Conservation (phyloP, 2,113 vertebrate species). For the Narcine bancroftii region DNA sequence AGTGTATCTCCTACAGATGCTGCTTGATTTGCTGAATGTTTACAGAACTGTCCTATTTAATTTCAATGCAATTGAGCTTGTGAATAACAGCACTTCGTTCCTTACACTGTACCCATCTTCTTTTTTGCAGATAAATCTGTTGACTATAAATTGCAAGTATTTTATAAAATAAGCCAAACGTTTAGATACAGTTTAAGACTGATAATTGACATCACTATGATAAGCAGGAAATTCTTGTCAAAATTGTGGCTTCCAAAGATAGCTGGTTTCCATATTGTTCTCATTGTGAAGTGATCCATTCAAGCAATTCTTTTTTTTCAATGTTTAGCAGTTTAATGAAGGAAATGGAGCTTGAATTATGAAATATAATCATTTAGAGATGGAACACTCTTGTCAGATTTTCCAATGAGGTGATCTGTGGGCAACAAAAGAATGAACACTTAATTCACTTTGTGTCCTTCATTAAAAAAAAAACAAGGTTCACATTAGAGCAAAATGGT, state of each 20-base stretch:
- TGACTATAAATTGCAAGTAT: constrained; percentile 11
- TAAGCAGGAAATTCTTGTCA: background rate
- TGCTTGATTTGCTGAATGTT: too few species aligned
- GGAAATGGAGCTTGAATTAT: background rate
- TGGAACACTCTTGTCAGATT: background rate
- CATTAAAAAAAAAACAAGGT: background rate
- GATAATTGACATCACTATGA: background rate
- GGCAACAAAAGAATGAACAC: background rate
- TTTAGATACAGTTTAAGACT: constrained; percentile 5
- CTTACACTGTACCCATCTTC: background rate
- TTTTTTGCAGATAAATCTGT: background rate
- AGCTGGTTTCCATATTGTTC: background rate
- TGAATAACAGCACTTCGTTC: background rate
- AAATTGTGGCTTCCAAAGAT: constrained; percentile 10
- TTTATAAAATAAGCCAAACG: constrained; percentile 30
- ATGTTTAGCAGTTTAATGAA: background rate
- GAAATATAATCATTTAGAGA: background rate
- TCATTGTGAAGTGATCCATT: background rate
- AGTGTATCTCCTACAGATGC: too few species aligned
- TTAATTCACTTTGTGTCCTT: background rate
- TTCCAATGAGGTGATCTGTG: constrained; percentile 13
- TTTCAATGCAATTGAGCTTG: background rate
- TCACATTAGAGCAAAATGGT: background rate
- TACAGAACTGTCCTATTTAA: too few species aligned
- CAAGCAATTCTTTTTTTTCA: background rate